Percentiles rank a stretch among this genome's conserved stretches.
Conservation (phyloP, 2,113 vertebrate species). For the Merops nubicus region DNA sequence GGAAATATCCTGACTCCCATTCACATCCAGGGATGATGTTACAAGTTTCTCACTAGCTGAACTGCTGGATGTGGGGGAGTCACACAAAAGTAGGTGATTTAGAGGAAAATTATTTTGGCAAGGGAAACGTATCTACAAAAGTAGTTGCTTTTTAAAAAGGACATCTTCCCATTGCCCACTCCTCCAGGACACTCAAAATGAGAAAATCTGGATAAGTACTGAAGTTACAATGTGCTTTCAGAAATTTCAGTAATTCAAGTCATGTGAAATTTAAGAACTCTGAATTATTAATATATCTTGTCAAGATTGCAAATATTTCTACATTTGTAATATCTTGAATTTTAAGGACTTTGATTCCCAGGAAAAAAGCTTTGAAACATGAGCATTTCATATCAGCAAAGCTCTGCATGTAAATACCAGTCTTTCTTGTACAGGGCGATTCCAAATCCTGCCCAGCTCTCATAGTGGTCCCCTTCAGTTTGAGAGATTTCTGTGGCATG, state of each 20-base stretch:
- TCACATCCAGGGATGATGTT: not conserved
- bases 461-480: not conserved
- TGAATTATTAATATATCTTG: not conserved
- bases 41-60: not conserved
- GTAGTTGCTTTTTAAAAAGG: not conserved
- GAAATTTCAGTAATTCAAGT: not conserved
- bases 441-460: not conserved
- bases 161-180: fast-evolving
- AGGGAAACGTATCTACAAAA: not conserved
- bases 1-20: not conserved
- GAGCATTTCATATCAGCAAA: not conserved
- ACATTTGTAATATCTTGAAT: not conserved
- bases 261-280: not conserved
- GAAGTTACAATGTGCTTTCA: not conserved
- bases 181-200: not conserved
- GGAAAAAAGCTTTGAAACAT: not conserved
- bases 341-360: not conserved
- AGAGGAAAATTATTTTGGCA: not conserved
- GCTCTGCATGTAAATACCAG: not conserved
- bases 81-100: not conserved
- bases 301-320: not conserved
- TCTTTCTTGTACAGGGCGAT: not conserved
- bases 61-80: not conserved
- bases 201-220: not conserved
- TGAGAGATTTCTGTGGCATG: not conserved